phyloP scores from a whole-genome alignment of 1,140 invertebrate genomes.

The Trachymyrmex cornetzi region DNA sequence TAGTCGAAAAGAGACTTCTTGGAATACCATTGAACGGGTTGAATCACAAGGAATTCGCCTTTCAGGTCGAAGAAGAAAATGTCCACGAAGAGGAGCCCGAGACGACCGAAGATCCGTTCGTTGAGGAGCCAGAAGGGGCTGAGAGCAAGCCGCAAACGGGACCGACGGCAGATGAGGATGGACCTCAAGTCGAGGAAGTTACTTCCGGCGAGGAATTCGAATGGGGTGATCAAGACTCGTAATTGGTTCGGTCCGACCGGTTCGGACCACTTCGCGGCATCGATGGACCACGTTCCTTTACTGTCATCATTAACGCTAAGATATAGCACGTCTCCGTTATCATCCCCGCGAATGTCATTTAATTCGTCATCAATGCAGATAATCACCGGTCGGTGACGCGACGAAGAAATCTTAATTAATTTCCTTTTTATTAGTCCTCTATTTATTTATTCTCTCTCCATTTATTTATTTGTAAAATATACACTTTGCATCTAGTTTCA shows the following conservation, averaged over 20 bases:
- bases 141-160: conserved; percentile 54
- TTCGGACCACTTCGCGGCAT: neutral
- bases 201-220: conserved; percentile 70
- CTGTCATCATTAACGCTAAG: conserved; percentile 1
- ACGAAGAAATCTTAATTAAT: conserved; percentile 21
- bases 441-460: no score
- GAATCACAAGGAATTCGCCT: conserved; percentile 14
- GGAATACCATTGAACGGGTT: neutral
- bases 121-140: conserved; percentile 73
- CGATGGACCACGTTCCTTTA: conserved; percentile 18
- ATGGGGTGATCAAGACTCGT: conserved; percentile 74
- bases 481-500: neutral
- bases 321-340: conserved; percentile 10
- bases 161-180: conserved; percentile 31
- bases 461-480: conserved; percentile 27
- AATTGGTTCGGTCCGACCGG: conserved; percentile 37
- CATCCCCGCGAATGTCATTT: neutral
- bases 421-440: neutral
- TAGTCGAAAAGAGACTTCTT: neutral
- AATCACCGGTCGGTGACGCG: neutral
- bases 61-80: conserved; percentile 79
- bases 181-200: conserved; percentile 69
- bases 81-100: conserved; percentile 72
- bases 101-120: conserved; percentile 70
- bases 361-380: neutral